Base-by-base conservation (phyloP, 2,888 invertebrate species). In the Ophion obscuratus region DNA sequence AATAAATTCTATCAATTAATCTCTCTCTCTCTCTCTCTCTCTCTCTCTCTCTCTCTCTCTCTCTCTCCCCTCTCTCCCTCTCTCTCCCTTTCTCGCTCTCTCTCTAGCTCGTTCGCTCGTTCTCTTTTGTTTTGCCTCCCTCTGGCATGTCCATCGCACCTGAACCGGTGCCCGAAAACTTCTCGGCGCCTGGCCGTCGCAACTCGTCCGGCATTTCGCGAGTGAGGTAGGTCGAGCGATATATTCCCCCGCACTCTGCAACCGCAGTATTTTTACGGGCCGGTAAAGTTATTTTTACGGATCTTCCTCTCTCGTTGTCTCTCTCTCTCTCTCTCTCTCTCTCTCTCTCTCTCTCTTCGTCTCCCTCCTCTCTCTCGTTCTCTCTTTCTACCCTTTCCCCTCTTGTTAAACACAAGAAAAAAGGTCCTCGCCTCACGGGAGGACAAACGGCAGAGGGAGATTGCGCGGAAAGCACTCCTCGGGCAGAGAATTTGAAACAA, bases 101-200 rank as follows among this genome's bases (percentile, higher is more conserved):
- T 75, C 64, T 64, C 66, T 47, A 31, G 31, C 31, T 31, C 3
- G 2, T 20, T 62, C 36, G 40, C 9, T 44, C 10, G 2, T 11
- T 7, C 44, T 3, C 44, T 47, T 47, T 47, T 10, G 14, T 11
- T 47, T 62, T 75, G 44, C 67, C 47, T 68, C 61, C 57, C n/a
- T 17, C 27, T 20, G n/a, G 44, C 31, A 59, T 57, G 74, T 31
- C 24, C 68, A 59, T 70, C 77, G 83, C 86, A 86, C 86, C 86
- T 86, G 86, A 83, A 71, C 77, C 79, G 61, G 71, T 79, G 81
- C 73, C 83, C 83, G 81, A 86, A 83, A 86, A 73, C 40, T 68
- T 86, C 73, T 86, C 83, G 86, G 86, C 86, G 86, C 86, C 86
- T 83, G 83, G 83, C 83, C 83, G 86, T 86, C 86, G 86, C 83